Evolutionary conservation across 2,113 vertebrate genomes (phyloP), one percentile per base, ranked within the genome.

Genomic region (Corythornis cristatus): DNA sequence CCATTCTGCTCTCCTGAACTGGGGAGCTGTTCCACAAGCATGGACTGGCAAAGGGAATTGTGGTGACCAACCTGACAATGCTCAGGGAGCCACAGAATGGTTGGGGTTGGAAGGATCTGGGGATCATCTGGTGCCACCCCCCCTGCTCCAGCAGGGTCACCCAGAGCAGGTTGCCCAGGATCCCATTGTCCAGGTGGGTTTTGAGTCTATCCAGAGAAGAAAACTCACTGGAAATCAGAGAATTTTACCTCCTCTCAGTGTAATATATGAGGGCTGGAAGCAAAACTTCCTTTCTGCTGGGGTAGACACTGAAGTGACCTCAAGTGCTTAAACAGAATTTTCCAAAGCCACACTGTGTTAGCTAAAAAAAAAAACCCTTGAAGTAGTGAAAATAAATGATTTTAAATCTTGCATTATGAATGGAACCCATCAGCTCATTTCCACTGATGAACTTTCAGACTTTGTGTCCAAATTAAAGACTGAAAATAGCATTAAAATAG

Each of bases 181-280:
- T 31, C 53, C 18, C 53, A 56, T 14, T 51, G 50, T 29, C 53
- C 53, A 54, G 28, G 53, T 26, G 25, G 26, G 26, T 54, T 29
- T 29, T 17, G 53, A 56, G 29, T 56, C 9, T 19, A 29, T 56
- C 28, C 53, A 54, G 53, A 56, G 54, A 31, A 56, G 54, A 29
- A 18, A 29, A 18, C 54, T 31, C 54, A n/a, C 18, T 31, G 29
- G 29, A 20, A 56, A 31, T 56, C 29, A 56, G 58, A 23, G 8
- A 88, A 67, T 46, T 64, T 8, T 1, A 2, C 3, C 33, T 66
- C 54, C 46, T 45, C 23, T 16, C 17, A 12, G 6, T 6, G 20
- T 0, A 23, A 20, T 1, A 3, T 2, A 13, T 37, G 5, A 83
- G 20, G 7, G 12, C 45, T 64, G 42, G 10, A 77, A 70, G 10